Conservation (phyloP, 2,113 vertebrate genomes). For the Microcebus jonahi region DNA sequence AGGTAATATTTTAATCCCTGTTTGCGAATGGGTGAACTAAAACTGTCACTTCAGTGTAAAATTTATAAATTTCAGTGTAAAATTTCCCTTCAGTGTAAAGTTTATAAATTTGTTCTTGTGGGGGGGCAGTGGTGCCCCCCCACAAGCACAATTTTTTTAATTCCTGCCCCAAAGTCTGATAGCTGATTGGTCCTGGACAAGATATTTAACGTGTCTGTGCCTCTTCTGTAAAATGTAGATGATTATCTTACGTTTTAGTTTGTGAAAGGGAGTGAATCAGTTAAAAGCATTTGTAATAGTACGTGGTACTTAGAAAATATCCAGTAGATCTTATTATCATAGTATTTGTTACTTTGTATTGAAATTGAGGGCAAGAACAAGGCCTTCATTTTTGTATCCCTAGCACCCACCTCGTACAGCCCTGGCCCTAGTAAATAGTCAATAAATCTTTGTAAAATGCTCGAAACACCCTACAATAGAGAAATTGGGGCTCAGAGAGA, state of each 20-base stretch:
- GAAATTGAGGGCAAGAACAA: background rate
- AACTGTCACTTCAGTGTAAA: background rate
- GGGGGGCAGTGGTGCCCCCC: too few relatives aligned
- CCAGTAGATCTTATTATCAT: background rate
- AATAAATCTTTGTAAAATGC: background rate
- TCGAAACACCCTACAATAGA: background rate
- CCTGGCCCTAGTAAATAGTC: background rate
- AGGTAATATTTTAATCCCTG: background rate
- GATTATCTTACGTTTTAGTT: background rate
- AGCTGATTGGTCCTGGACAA: background rate
- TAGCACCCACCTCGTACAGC: background rate
- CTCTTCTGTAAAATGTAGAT: background rate
- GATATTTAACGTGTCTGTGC: background rate
- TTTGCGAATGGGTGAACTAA: background rate
- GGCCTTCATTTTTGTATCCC: background rate
- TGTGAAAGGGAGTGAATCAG: background rate
- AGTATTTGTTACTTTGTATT: background rate
- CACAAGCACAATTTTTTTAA: background rate
- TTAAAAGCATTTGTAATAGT: background rate
- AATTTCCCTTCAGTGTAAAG: too few relatives aligned
- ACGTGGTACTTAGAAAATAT: background rate
- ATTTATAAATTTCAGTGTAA: too few relatives aligned
- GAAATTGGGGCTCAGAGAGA: background rate
- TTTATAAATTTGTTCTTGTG: too few relatives aligned
- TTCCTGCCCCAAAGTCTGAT: background rate